A percentile compares a stretch with the other conserved stretches of the same genome.
These are phyloP conservation scores for Halocynthia aurantium DNA, from an alignment of 23 tunicate genomes.

Conservation along the genomic window DNA sequence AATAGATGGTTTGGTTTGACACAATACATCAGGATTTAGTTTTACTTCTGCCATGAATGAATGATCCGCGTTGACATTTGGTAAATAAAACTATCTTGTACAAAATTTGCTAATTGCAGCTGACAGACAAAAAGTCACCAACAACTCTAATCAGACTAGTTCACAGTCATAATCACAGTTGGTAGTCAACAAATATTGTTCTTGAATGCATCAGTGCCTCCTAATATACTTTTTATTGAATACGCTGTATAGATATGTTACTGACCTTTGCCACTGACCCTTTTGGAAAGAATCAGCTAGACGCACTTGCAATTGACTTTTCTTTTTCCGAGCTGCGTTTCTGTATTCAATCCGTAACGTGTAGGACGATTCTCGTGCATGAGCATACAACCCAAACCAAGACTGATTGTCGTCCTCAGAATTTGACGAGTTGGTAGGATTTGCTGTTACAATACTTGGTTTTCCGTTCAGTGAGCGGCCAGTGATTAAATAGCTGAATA, in stretches of 20 bases:
- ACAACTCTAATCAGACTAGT: no score
- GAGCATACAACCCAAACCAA: constrained; percentile 79
- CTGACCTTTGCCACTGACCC: constrained; percentile 82
- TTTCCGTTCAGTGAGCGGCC: constrained; percentile 54
- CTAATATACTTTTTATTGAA: no score
- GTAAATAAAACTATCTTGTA: no score
- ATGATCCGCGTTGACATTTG: no score
- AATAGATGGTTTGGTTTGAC: no score
- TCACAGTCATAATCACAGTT: no score
- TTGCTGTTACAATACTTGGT: constrained; percentile 8
- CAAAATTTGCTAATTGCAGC: no score
- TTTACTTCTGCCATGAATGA: no score
- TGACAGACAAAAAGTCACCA: no score
- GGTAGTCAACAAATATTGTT: no score
- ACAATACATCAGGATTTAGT: no score
- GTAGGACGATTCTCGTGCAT: constrained; percentile 14
- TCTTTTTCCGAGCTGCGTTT: constrained; percentile 28
- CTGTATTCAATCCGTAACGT: constrained; percentile 63
- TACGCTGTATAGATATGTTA: background rate
- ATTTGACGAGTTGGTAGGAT: background rate
- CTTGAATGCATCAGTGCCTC: no score
- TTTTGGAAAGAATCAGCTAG: constrained; percentile 15
- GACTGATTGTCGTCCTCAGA: constrained; percentile 27
- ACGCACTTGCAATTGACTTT: constrained; percentile 25
- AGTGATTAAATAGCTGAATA: constrained; percentile 64